phyloP scores from a whole-genome alignment of 2,888 invertebrate genomes.

The Toxonevra muliebris region DNA sequence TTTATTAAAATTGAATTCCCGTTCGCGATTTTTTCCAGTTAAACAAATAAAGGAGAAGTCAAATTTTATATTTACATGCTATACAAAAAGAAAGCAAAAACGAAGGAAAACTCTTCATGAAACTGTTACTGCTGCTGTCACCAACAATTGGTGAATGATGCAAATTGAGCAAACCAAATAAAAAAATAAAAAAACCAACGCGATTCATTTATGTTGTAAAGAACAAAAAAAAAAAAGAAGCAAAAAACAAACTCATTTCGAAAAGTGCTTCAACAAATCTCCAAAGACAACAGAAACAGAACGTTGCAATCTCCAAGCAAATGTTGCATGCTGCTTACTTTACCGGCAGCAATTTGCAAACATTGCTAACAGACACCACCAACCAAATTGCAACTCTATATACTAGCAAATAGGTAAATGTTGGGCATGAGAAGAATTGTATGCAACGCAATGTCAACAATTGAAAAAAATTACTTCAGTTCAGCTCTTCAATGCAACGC shows the following conservation, averaged over 20 bases:
- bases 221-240: background rate
- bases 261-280: slow-evolving; percentile 24
- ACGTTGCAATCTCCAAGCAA: slow-evolving; percentile 28
- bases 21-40: slow-evolving; percentile 17
- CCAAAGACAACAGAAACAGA: slow-evolving; percentile 22
- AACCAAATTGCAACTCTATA: background rate
- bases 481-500: background rate
- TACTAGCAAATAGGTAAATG: too few relatives aligned
- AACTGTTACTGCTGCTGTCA: background rate
- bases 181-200: background rate
- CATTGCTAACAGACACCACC: slow-evolving; percentile 6
- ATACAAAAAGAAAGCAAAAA: background rate
- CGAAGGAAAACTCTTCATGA: background rate
- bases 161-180: slow-evolving; percentile 8
- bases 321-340: slow-evolving; percentile 13
- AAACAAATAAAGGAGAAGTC: slow-evolving; percentile 6
- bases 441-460: slow-evolving; percentile 15
- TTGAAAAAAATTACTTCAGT: slow-evolving; percentile 17
- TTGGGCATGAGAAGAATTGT: background rate
- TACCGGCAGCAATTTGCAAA: slow-evolving; percentile 18
- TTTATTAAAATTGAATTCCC: slow-evolving; percentile 24
- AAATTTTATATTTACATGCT: too few relatives aligned
- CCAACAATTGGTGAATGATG: background rate
- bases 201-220: background rate
- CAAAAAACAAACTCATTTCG: slow-evolving; percentile 19